A percentile compares a stretch with the other conserved stretches of the same genome.
Evolutionary conservation across 2,888 invertebrate species (phyloP).

Genomic region (Amphipoea lucens): DNA sequence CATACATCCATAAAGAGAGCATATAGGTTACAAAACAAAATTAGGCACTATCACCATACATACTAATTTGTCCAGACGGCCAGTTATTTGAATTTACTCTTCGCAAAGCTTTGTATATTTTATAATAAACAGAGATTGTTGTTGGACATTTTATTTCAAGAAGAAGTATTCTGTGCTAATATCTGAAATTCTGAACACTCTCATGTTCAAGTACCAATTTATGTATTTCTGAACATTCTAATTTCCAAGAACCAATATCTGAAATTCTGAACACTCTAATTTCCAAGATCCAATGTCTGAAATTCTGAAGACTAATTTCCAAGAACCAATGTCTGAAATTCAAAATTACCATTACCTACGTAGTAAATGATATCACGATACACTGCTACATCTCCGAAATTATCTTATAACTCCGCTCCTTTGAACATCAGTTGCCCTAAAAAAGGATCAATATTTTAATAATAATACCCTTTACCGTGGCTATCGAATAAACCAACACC

Average conservation of each 20-base stretch:
- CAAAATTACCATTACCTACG: background rate
- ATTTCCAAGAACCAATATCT: background rate
- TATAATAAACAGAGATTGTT: background rate
- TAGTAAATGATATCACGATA: conserved; percentile 12
- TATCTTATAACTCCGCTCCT: conserved; percentile 28
- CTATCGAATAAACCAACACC: conserved; percentile 70
- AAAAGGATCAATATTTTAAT: conserved; percentile 60
- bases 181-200: background rate
- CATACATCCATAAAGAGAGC: background rate
- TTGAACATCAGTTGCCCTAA: conserved; percentile 30
- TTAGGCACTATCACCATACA: background rate
- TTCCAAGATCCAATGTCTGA: background rate
- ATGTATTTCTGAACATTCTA: background rate
- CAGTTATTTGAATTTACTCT: background rate
- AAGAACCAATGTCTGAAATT: background rate
- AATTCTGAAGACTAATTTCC: background rate
- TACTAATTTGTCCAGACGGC: background rate
- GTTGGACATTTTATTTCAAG: background rate
- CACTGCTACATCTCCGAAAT: conserved; percentile 33
- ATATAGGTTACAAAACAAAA: background rate
- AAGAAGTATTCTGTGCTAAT: background rate
- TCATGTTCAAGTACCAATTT: background rate
- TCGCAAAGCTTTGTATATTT: background rate
- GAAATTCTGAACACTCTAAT: background rate
- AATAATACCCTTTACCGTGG: conserved; percentile 62